Conservation (phyloP, 2,113 vertebrate species). For the Otis tarda region DNA sequence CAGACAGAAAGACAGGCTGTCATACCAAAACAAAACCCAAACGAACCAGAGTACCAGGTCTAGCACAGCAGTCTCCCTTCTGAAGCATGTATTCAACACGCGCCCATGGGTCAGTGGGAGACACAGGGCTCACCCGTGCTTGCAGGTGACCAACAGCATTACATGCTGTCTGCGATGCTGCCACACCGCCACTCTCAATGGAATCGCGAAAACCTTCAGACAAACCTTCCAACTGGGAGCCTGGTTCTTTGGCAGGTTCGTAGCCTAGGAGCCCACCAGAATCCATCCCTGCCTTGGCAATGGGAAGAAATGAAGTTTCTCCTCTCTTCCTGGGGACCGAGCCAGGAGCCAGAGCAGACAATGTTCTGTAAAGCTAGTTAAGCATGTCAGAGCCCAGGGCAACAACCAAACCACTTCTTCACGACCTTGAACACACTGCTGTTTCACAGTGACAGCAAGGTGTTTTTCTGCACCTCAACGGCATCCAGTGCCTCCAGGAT, state of each 20-base stretch:
- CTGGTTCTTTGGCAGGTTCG: background rate
- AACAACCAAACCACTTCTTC: background rate
- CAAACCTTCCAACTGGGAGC: background rate
- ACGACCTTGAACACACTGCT: background rate
- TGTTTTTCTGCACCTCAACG: background rate
- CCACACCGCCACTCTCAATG: background rate
- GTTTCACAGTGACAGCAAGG: background rate
- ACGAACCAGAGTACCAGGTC: background rate
- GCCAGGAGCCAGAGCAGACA: background rate
- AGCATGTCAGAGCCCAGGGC: background rate
- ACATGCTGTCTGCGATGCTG: background rate
- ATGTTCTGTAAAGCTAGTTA: background rate
- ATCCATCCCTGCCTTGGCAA: background rate
- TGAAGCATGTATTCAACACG: no score
- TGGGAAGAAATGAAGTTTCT: background rate
- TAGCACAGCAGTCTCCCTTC: background rate
- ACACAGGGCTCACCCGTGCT: fast-evolving
- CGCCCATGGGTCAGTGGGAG: background rate
- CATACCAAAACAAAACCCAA: background rate
- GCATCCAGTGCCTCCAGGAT: background rate
- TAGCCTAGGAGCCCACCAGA: background rate
- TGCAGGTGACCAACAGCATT: fast-evolving
- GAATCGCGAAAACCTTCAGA: background rate
- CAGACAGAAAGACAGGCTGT: background rate
- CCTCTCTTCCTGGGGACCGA: background rate